These are phyloP conservation scores for Beris chalybata DNA, from an alignment of 2,888 invertebrate genomes.

Conservation along the genomic window DNA sequence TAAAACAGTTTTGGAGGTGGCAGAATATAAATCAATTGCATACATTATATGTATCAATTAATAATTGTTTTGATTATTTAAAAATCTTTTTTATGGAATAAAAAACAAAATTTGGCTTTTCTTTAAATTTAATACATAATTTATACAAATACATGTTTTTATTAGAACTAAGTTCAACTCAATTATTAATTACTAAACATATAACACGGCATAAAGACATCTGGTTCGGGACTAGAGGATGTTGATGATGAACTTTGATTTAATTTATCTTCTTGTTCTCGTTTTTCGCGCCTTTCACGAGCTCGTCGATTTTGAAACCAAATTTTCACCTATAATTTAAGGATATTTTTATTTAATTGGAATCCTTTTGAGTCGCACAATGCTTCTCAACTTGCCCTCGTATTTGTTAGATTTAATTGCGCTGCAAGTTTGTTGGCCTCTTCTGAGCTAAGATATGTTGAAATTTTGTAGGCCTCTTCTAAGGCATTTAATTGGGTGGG, in stretches of 20 bases:
- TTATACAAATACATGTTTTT: too few relatives aligned
- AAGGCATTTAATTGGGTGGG: conserved; percentile 64
- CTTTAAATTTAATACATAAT: too few relatives aligned
- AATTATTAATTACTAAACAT: too few relatives aligned
- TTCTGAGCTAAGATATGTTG: conserved; percentile 68
- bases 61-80: too few relatives aligned
- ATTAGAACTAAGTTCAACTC: too few relatives aligned
- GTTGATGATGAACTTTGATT: conserved; percentile 1
- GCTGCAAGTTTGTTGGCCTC: conserved; percentile 66
- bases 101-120: too few relatives aligned
- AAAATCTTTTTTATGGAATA: too few relatives aligned
- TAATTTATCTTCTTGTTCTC: conserved; percentile 48
- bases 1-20: too few relatives aligned
- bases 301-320: conserved; percentile 84
- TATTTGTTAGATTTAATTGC: conserved; percentile 65
- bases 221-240: conserved; percentile 26
- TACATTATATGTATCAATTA: too few relatives aligned
- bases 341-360: background rate
- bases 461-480: conserved; percentile 65
- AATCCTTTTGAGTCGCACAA: background rate
- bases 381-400: conserved; percentile 59
- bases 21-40: too few relatives aligned
- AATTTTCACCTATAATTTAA: conserved; percentile 58
- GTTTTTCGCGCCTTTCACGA: conserved; percentile 70
- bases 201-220: conserved; percentile 19